A percentile compares a stretch with the other conserved stretches of the same genome.
Conservation (phyloP, 2,113 vertebrate genomes). For the Alouatta palliata region DNA sequence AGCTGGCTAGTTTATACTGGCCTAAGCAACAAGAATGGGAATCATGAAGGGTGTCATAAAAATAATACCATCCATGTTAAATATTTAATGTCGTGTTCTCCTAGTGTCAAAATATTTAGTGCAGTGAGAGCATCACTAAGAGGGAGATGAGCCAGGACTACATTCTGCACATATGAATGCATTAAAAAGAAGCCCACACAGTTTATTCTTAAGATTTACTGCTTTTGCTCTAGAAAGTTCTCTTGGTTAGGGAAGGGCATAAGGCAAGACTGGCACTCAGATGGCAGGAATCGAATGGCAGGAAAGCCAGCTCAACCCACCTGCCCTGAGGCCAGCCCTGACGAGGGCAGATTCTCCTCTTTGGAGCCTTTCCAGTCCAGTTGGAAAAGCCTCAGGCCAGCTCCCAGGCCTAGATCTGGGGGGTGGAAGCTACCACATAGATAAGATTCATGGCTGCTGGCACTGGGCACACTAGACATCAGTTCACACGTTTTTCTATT, state of each 20-base stretch:
- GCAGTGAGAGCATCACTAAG: background rate
- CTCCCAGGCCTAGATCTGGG: background rate
- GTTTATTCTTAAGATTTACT: background rate
- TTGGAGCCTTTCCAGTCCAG: no score
- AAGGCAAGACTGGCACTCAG: background rate
- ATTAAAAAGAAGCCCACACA: background rate
- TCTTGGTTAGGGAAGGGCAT: background rate
- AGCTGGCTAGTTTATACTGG: background rate
- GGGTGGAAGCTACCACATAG: background rate
- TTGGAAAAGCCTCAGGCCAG: background rate
- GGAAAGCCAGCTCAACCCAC: background rate
- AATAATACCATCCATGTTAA: constrained; percentile 33
- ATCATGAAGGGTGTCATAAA: constrained; percentile 34
- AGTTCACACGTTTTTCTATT: background rate
- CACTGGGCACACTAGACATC: background rate
- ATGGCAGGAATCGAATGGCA: background rate
- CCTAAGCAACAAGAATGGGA: background rate
- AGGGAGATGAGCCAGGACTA: constrained; percentile 4
- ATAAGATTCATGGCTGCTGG: background rate
- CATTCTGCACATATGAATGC: background rate
- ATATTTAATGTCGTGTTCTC: constrained; percentile 59
- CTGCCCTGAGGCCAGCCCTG: rapidly evolving
- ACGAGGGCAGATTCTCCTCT: background rate
- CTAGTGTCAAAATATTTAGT: constrained; percentile 58
- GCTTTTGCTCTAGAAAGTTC: background rate